Conservation (phyloP, 1,140 invertebrate species). For the Cydia amplana region DNA sequence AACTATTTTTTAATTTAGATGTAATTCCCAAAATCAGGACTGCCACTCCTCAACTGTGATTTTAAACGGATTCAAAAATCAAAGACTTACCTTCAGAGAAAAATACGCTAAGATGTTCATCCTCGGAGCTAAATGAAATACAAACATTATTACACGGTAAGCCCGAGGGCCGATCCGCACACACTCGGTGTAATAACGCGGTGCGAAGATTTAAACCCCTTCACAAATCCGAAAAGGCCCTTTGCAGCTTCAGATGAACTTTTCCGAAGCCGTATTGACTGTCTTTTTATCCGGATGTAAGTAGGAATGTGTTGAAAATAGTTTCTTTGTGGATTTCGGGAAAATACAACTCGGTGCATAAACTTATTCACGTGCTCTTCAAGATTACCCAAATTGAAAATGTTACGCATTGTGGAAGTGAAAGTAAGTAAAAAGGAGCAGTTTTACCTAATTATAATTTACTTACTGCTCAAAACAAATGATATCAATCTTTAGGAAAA, state of each 20-base stretch:
- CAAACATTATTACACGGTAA: conserved; percentile 49
- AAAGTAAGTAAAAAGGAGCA: no score
- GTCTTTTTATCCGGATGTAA: conserved; percentile 10
- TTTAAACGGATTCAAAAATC: conserved; percentile 26
- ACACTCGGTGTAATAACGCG: conserved; percentile 14
- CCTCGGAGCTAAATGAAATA: conserved; percentile 40
- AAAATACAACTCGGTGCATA: background rate
- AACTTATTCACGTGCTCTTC: background rate
- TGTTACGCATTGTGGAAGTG: no score
- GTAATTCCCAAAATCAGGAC: background rate
- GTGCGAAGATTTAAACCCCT: conserved; percentile 49
- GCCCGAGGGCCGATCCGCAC: conserved; percentile 37
- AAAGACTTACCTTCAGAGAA: conserved; percentile 2
- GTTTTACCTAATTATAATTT: no score
- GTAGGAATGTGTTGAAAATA: conserved; percentile 12
- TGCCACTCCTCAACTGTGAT: background rate
- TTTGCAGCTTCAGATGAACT: conserved; percentile 38
- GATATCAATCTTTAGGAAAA: no score
- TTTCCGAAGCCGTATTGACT: conserved; percentile 17
- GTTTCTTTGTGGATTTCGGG: conserved; percentile 1
- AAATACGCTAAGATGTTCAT: conserved; percentile 30
- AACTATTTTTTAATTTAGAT: background rate
- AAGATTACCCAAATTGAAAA: background rate
- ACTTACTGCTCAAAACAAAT: no score
- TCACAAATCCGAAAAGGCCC: conserved; percentile 42